Evolutionary conservation across 92 coral and sea anemone genomes (phyloP), one percentile per base, ranked within the genome.

Genomic region (Heteractis magnifica): DNA sequence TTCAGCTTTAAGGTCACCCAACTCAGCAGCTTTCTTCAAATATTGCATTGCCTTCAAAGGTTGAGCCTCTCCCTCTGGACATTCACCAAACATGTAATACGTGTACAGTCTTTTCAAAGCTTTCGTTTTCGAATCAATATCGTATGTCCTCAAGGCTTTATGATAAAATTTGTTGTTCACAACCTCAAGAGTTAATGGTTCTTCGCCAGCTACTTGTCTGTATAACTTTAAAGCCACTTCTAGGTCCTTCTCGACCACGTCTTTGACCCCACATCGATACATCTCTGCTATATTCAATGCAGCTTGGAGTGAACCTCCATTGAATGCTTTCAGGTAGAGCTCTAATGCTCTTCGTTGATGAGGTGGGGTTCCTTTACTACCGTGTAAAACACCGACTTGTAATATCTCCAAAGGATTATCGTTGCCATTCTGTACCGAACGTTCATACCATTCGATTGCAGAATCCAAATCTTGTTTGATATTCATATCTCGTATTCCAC

Each of bases 201-300:
- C 90, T 78, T 92, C 96, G 8, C 86, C 93, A 49, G 91, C 96
- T 14, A 94, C 96, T 23, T n/a, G 82, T 80, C 85, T 90, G 52
- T 85, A 92, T 94, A 94, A 92, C 53, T 76, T 79, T 73, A 92
- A 92, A 2, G 95, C 94, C 80, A 90, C 93, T 4, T 80, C 79
- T 26, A 92, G 9, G 75, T 92, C 94, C 80, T 88, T 85, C 34
- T 68, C 51, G 51, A 92, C 92, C 49, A 92, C 93, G 10, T 80
- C 91, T 62, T 84, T 84, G 0, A 89, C 79, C 0, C 95, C 95
- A 82, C 86, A 90, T 13, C 93, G 93, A 83, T 89, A 92, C 49
- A 84, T 81, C 76, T 92, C 93, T 12, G 91, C 95, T 5, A 92
- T 76, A 72, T 77, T 89, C 6, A 92, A 13, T 82, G 90, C 85